These are phyloP conservation scores for Zygaena filipendulae DNA, from an alignment of 2,888 invertebrate genomes.

Conservation along the genomic window DNA sequence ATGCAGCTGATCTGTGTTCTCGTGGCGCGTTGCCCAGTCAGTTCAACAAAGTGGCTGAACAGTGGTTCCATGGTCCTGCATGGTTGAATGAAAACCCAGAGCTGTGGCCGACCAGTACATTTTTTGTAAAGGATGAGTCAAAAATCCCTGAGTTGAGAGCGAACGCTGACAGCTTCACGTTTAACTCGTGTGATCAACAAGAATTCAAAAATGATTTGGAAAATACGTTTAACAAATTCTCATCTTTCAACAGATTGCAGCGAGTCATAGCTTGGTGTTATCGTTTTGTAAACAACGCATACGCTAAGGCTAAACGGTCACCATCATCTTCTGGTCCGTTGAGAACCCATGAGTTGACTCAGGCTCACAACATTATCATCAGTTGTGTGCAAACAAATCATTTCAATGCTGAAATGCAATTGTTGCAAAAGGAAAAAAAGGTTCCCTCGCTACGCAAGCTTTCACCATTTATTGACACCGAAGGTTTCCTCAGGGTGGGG, in stretches of 20 bases:
- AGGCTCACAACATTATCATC: conserved; percentile 1
- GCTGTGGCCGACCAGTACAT: conserved; percentile 1
- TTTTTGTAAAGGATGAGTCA: neutral
- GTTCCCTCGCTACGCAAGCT: conserved; percentile 3
- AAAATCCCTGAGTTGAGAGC: neutral
- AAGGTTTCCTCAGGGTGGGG: conserved; percentile 11
- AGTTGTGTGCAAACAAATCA: neutral
- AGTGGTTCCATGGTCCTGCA: conserved; percentile 2
- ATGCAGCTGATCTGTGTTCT: conserved; percentile 5
- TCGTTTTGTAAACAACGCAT: no score
- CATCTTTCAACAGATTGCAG: conserved; percentile 4
- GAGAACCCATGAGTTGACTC: neutral
- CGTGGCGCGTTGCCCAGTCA: conserved; percentile 5
- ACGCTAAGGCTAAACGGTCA: no score
- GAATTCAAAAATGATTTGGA: no score
- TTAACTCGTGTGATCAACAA: no score
- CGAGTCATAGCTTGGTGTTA: no score
- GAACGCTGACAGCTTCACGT: no score
- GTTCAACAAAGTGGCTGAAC: neutral
- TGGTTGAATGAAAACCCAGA: conserved; percentile 1
- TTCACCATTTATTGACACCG: conserved; percentile 5
- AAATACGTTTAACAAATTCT: conserved; percentile 1
- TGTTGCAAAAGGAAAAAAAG: neutral
- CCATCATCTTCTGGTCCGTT: no score
- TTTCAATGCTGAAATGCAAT: conserved; percentile 1